Evolutionary conservation across 2,888 invertebrate species (phyloP).

Genomic region (Lutraria lutraria): DNA sequence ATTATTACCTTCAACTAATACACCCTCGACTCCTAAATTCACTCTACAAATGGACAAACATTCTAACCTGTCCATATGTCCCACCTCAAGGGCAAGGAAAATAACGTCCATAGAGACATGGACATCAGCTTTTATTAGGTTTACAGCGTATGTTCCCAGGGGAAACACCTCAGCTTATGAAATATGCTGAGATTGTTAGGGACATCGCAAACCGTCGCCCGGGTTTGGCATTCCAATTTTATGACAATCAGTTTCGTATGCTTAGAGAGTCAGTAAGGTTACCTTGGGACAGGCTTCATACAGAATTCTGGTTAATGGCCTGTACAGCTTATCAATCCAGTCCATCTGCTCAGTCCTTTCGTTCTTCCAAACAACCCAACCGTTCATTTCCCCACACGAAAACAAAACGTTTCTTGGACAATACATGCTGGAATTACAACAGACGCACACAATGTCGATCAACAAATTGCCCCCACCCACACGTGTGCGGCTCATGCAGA

Average conservation of each 20-base stretch:
- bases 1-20: not conserved
- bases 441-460: constrained; percentile 26
- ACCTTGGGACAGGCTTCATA: constrained; percentile 45
- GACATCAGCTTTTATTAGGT: constrained; percentile 40
- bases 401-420: constrained; percentile 8
- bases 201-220: constrained; percentile 32
- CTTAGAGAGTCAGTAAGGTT: constrained; percentile 8
- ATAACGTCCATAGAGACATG: not conserved
- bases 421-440: constrained; percentile 57
- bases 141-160: constrained; percentile 1
- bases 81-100: not conserved
- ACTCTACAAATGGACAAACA: no score
- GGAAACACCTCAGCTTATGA: constrained; percentile 27
- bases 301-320: constrained; percentile 46
- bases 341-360: constrained; percentile 1
- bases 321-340: constrained; percentile 27
- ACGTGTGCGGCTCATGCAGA: constrained; percentile 54
- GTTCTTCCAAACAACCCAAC: not conserved
- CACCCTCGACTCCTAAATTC: not conserved
- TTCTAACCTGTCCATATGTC: not conserved
- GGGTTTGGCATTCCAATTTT: constrained; percentile 22
- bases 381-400: no score
- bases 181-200: constrained; percentile 32
- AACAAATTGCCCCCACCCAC: constrained; percentile 36
- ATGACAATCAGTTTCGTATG: constrained; percentile 38